phyloP scores from a whole-genome alignment of 2,797 vertebrate genomes.

The Phoeniculus purpureus region DNA sequence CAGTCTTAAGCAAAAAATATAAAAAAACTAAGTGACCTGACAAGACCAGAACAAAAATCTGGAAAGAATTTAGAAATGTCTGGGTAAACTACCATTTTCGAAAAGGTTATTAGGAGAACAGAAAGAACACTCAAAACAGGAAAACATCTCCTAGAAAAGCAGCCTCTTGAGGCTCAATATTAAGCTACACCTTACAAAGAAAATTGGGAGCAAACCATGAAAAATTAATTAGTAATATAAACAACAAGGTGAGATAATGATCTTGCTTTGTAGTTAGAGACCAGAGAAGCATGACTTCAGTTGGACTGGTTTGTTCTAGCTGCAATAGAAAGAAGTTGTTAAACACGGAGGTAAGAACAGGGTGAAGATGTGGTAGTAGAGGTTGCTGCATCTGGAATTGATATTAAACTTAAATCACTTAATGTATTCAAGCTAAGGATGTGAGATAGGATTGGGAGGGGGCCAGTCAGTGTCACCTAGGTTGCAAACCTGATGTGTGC shows the following conservation, averaged over 20 bases:
- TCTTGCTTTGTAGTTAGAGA: background rate
- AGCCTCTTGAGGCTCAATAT: background rate
- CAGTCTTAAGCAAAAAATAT: background rate
- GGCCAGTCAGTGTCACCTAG: accelerated
- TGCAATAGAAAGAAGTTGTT: background rate
- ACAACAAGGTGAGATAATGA: background rate
- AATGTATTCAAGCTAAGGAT: background rate
- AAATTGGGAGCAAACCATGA: background rate
- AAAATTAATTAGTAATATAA: background rate
- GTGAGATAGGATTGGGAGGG: too few species aligned
- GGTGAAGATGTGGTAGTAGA: background rate
- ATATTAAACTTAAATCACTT: background rate
- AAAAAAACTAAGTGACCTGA: background rate
- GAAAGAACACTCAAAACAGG: background rate
- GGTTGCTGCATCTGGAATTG: background rate
- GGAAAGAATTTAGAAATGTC: background rate
- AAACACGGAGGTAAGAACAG: background rate
- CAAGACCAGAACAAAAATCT: background rate
- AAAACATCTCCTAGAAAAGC: background rate
- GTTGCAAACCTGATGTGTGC: accelerated
- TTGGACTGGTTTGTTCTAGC: background rate
- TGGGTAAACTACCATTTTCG: background rate
- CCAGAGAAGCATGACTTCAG: background rate
- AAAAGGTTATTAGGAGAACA: background rate
- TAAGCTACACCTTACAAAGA: background rate